Conservation (phyloP, 2,113 vertebrate species). For the Columba janthina region DNA sequence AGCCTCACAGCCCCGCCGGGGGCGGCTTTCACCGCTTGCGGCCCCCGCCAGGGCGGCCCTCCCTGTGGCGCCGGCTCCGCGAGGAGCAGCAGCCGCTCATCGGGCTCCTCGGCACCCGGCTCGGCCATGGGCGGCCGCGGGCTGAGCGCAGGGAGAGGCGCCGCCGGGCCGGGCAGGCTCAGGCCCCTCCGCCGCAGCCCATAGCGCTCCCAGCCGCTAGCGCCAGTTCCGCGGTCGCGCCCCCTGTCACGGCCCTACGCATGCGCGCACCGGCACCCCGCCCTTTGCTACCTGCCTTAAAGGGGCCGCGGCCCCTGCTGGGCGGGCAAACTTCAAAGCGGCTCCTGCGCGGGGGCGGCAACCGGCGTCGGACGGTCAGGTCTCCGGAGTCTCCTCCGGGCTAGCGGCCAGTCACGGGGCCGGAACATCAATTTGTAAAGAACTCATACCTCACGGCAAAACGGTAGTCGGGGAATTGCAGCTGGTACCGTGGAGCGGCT, state of each 20-base stretch:
- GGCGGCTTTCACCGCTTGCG: not conserved
- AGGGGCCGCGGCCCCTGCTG: not conserved
- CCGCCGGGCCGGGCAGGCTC: not conserved
- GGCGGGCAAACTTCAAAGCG: no score
- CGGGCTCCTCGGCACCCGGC: not conserved
- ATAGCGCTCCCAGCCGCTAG: not conserved
- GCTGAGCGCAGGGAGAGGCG: no score
- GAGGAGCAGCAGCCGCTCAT: conserved; percentile 41
- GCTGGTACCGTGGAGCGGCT: not conserved
- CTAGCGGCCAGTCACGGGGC: no score
- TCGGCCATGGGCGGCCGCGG: not conserved
- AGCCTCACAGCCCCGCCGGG: conserved; percentile 72
- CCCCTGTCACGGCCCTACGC: not conserved
- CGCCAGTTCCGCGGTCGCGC: not conserved
- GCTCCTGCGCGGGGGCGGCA: no score
- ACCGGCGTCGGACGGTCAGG: no score
- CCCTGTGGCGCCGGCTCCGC: conserved; percentile 16
- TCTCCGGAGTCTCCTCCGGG: no score
- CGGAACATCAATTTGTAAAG: no score
- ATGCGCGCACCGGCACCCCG: not conserved
- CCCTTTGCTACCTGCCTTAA: conserved; percentile 18
- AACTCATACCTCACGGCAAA: not conserved
- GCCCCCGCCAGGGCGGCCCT: not conserved
- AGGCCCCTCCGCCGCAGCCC: not conserved
- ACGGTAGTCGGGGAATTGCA: no score